A percentile compares a stretch with the other conserved stretches of the same genome.
These are phyloP conservation scores for Lumbricus terrestris DNA, from an alignment of 2,888 invertebrate species.

Conservation along the genomic window DNA sequence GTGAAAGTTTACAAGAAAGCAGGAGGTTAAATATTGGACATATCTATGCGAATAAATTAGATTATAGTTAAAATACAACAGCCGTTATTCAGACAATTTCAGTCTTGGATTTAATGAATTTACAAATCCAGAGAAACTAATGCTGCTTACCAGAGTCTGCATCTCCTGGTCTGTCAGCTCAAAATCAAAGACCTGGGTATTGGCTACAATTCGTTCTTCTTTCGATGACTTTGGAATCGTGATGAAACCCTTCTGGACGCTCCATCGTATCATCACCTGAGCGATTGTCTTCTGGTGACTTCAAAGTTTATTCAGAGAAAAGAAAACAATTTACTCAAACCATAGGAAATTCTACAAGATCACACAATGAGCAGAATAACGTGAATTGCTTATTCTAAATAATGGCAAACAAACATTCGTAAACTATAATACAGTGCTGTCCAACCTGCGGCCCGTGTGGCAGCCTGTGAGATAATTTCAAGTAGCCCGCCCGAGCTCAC, in stretches of 20 bases:
- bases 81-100: not conserved
- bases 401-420: not conserved
- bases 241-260: constrained; percentile 45
- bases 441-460: not conserved
- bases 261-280: constrained; percentile 45
- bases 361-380: not conserved
- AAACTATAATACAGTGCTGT: not conserved
- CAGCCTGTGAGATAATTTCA: too few relatives aligned
- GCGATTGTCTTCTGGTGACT: constrained; percentile 44
- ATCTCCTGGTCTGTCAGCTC: constrained; percentile 42
- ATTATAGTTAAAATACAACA: not conserved
- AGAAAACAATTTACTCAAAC: not conserved
- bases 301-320: not conserved
- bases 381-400: not conserved
- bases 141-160: constrained; percentile 36
- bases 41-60: not conserved
- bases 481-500: too few relatives aligned
- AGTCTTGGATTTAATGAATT: not conserved
- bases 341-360: not conserved
- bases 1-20: not conserved
- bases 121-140: not conserved
- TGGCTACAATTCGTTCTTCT: constrained; percentile 40
- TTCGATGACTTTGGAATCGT: constrained; percentile 47
- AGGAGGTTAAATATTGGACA: not conserved
- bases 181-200: constrained; percentile 46